Evolutionary conservation across 1,140 invertebrate species (phyloP).

Genomic region (Ganaspis sp.): DNA sequence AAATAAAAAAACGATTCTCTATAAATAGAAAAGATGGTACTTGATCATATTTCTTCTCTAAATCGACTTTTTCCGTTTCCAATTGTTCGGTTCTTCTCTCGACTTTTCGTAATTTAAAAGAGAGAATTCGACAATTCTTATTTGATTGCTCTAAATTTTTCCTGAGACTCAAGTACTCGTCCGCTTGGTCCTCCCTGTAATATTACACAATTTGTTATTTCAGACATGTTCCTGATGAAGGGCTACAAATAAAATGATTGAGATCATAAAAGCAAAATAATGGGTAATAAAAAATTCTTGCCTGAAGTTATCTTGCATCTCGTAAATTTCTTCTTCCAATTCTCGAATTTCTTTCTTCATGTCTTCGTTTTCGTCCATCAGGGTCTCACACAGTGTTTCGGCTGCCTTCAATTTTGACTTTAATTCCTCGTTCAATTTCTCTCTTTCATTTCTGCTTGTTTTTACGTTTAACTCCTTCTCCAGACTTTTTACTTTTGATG

Average conservation of each 20-base stretch:
- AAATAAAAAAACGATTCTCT: neutral
- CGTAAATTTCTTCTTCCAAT: conserved; percentile 97
- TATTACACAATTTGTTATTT: conserved; percentile 46
- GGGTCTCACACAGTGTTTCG: conserved; percentile 92
- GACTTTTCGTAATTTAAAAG: conserved; percentile 97
- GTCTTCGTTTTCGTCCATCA: conserved; percentile 97
- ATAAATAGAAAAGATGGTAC: conserved; percentile 65
- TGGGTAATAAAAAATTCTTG: conserved; percentile 56
- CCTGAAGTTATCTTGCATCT: conserved; percentile 98
- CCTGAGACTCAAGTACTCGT: conserved; percentile 96
- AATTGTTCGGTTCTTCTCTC: conserved; percentile 93
- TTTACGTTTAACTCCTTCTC: conserved; percentile 73
- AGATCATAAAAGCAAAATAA: conserved; percentile 57
- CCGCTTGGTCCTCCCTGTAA: conserved; percentile 94
- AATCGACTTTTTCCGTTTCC: conserved; percentile 88
- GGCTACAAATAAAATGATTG: conserved; percentile 12
- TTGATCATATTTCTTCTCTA: conserved; percentile 83
- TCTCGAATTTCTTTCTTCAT: conserved; percentile 95
- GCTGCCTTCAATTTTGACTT: conserved; percentile 88
- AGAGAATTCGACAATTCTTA: conserved; percentile 98
- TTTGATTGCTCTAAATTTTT: conserved; percentile 96
- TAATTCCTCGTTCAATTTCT: conserved; percentile 82
- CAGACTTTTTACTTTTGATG: conserved; percentile 75
- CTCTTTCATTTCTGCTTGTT: conserved; percentile 75
- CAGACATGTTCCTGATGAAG: neutral